These are phyloP conservation scores for Drepana falcataria DNA, from an alignment of 2,888 invertebrate species.

Conservation along the genomic window DNA sequence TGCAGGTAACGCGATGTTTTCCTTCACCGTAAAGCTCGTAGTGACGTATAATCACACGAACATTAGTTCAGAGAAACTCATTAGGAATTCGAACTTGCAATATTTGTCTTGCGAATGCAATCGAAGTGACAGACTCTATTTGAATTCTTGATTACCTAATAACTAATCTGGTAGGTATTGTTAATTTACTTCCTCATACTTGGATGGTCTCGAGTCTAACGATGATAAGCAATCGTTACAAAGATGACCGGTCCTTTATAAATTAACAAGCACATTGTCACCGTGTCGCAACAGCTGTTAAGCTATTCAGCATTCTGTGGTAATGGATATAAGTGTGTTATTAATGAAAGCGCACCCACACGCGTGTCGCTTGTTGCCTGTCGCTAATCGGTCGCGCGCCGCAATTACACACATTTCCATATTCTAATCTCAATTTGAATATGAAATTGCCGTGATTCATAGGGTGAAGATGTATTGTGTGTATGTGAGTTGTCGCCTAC, in stretches of 20 bases:
- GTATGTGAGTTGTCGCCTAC: not conserved
- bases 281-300: slow-evolving; percentile 11
- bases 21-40: too few species aligned
- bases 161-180: too few species aligned
- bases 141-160: too few species aligned
- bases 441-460: slow-evolving; percentile 57
- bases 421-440: slow-evolving; percentile 55
- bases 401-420: slow-evolving; percentile 62
- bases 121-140: too few species aligned
- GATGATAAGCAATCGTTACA: too few species aligned
- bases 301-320: slow-evolving; percentile 37
- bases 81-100: too few species aligned
- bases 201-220: too few species aligned
- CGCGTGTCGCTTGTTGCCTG: slow-evolving; percentile 20
- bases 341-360: slow-evolving; percentile 55
- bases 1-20: too few species aligned
- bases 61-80: too few species aligned
- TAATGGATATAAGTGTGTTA: slow-evolving; percentile 14
- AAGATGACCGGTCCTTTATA: slow-evolving; percentile 11
- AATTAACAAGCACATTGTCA: slow-evolving; percentile 23
- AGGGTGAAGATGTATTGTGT: slow-evolving; percentile 25
- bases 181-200: too few species aligned
- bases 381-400: slow-evolving; percentile 31
- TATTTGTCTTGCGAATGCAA: too few species aligned
- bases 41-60: too few species aligned